Evolutionary conservation across 2,888 invertebrate species (phyloP), one percentile per base, ranked within the genome.

Genomic region (Athripsodes cinereus): DNA sequence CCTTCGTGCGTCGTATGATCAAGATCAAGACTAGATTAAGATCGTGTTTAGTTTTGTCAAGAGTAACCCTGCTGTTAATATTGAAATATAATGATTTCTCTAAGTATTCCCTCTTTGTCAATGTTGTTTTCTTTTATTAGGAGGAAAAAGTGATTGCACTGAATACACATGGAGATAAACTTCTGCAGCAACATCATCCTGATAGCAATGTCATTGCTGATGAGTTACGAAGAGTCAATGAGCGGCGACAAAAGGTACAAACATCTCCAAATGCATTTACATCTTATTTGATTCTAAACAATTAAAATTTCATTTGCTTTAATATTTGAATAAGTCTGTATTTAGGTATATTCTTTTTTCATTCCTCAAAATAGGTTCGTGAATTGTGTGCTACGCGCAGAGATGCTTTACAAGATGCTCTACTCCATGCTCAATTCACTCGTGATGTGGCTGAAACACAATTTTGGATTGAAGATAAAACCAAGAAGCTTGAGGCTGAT

Each of bases 361-460:
- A 26, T 26, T 26, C 26, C 10, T 3, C 10, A 6, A 3, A 6
- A 10, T 75, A 81, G 71, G 77, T 91, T 10, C 84, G 87, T 70
- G 83, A 83, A 57, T 71, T 88, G 31, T 87, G 90, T 64, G 81
- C 79, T 0, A 76, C 79, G 0, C 85, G 90, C 11, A 84, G 85
- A 59, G 78, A 78, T 52, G 81, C 83, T 60, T 76, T 98, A n/a
- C 84, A 82, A 31, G 90, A 92, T 62, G 86, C 88, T 0, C 75
- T 93, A 20, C 78, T 94, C 2, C 89, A 93, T 66, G 91, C 93
- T 0, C 92, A 94, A 74, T 97, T 97, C 75, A 85, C 90, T 22
- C 81, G 96, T 31, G 96, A 97, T 73, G 92, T 93, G 6, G 88
- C 86, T 2, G 96, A 96, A 71, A 90, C 94, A 0, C 87, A 92